Evolutionary conservation across 2,113 vertebrate genomes (phyloP), one percentile per base, ranked within the genome.

Genomic region (Labrus mixtus): DNA sequence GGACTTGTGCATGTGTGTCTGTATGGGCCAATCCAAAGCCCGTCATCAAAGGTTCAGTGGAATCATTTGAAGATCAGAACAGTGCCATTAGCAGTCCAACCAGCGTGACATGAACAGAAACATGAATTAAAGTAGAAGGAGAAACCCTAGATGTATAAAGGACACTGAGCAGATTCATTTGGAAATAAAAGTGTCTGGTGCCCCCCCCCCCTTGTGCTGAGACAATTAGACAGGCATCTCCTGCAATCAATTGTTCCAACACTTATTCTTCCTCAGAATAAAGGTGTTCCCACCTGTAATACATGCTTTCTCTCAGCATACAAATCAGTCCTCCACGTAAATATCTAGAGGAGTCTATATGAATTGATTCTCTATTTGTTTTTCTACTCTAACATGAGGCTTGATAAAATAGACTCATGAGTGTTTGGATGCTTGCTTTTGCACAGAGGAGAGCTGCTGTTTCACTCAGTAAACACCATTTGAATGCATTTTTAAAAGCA

Each of bases 1-100:
- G 17, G 58, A 72, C 66, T 37, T 41, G 48, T 13, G 39, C 62
- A 73, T 58, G 17, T 33, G 22, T 39, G 63, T 56, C 57, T 57
- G 62, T 59, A 37, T 0, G 17, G 58, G 77, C 66, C 54, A n/a
- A n/a, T 78, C 64, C 4, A 70, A 59, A 84, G 10, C 9, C 66
- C 78, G 76, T 75, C 64, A 82, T 87, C 72, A 79, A 78, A 84
- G 73, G 55, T 68, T 73, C 22, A 7, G 54, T 13, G n/a, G 65
- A 80, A 67, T 61, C 41, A 53, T 84, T 82, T 82, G 68, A 78
- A 79, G 59, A 73, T 61, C 0, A 9, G 45, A 78, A 76, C 29
- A 58, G 45, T 56, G 66, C 70, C 63, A 86, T 87, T 80, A 73
- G 59, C 39, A 66, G 56, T 75, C 65, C 61, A 72, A 77, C 29